These are phyloP conservation scores for Clupea harengus DNA, from an alignment of 2,113 vertebrate genomes.

Conservation along the genomic window DNA sequence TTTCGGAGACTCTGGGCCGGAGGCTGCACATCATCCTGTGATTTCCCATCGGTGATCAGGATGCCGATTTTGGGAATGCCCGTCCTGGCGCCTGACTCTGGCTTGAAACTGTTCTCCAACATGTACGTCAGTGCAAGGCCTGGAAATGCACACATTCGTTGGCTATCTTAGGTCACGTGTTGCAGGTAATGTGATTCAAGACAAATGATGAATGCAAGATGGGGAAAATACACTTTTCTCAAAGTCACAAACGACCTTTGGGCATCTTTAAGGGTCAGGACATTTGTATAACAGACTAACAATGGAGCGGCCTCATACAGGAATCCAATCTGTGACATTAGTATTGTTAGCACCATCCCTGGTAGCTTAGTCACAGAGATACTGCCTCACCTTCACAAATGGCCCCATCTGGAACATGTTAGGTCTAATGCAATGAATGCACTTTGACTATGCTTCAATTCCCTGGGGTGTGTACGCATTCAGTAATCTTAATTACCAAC, in stretches of 20 bases:
- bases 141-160: slow-evolving; percentile 52
- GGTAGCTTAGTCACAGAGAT: not conserved
- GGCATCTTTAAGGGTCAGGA: not conserved
- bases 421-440: not conserved
- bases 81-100: slow-evolving; percentile 84
- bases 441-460: not conserved
- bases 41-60: slow-evolving; percentile 96
- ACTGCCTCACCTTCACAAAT: not conserved
- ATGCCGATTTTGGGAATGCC: slow-evolving; percentile 94
- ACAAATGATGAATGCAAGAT: not conserved
- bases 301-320: not conserved
- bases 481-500: slow-evolving; percentile 16
- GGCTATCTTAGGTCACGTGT: not conserved
- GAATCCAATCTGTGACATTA: not conserved
- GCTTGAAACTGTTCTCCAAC: slow-evolving; percentile 93
- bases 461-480: not conserved
- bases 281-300: not conserved
- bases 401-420: not conserved
- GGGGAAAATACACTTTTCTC: not conserved
- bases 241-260: not conserved
- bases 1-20: slow-evolving; percentile 85
- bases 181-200: not conserved
- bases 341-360: not conserved
- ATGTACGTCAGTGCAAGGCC: slow-evolving; percentile 93
- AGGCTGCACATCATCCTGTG: slow-evolving; percentile 91